These are phyloP conservation scores for Eupithecia pulchellata DNA, from an alignment of 2,888 invertebrate genomes.

Conservation along the genomic window DNA sequence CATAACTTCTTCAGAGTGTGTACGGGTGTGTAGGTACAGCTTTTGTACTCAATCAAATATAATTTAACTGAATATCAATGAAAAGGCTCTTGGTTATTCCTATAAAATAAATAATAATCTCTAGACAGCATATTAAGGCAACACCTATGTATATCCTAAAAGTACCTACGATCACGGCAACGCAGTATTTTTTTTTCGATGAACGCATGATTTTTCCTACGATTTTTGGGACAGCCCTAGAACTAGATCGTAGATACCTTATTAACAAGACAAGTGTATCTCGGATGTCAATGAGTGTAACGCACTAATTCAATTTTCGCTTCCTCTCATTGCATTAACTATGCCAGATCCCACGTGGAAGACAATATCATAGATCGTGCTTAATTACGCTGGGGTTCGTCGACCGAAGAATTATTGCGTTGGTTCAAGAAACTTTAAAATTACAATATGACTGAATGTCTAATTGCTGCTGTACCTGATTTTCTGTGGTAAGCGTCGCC, in stretches of 20 bases:
- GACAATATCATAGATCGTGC: conserved; percentile 36
- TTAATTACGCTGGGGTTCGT: conserved; percentile 33
- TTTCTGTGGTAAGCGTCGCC: background rate
- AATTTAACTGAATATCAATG: no score
- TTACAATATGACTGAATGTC: background rate
- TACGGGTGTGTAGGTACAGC: no score
- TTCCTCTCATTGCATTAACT: conserved; percentile 72
- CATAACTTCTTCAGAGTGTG: no score
- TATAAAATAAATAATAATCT: no score
- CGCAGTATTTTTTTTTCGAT: no score
- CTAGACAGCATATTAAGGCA: no score
- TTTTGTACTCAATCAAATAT: no score
- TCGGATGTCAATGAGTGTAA: background rate
- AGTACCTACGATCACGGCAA: no score
- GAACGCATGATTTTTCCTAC: no score
- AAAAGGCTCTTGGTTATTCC: no score
- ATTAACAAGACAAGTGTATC: conserved; percentile 3
- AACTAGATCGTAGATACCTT: conserved; percentile 45
- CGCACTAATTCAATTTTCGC: conserved; percentile 74
- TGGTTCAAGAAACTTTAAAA: conserved; percentile 11
- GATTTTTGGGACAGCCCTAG: conserved; percentile 59
- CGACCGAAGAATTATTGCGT: conserved; percentile 24
- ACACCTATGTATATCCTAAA: no score
- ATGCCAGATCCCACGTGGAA: conserved; percentile 38
- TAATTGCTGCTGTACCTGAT: background rate